Evolutionary conservation across 1,140 invertebrate genomes (phyloP), one percentile per base, ranked within the genome.

Genomic region (Psilanteris sp.): DNA sequence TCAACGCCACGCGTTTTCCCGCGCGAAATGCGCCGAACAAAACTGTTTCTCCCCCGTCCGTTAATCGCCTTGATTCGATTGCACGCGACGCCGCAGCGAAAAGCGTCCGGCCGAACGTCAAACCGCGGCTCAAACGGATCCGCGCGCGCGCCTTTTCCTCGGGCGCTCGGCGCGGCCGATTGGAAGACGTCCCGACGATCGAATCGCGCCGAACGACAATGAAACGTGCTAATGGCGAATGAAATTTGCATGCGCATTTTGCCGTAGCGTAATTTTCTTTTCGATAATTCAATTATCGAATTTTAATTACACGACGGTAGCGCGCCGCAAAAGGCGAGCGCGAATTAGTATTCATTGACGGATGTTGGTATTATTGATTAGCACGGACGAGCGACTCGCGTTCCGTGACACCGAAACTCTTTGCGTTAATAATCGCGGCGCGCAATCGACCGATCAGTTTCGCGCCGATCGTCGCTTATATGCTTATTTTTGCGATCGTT

Each of bases 271-370:
- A 46, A 64, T 67, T 46, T 44, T 57, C 37, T 52, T 46, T 61
- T 44, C n/a, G 43, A 76, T 62, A 62, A 76, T 68, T 68, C 27
- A 57, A 44, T 76, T 76, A 68, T 70, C 57, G 41, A 55, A 75
- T 76, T 68, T 67, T 57, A 62, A 61, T 75, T 55, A 57, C 39
- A 34, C 39, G 32, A 32, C 11, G 6, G 31, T 32, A 41, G 52
- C 68, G 10, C 7, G 32, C 37, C 41, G 41, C 32, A 59, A 64
- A 41, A 73, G 50, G 32, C 57, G 34, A 59, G 27, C 15, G 48
- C 59, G 26, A 54, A 61, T 67, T 74, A 54, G 46, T 46, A 67
- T 66, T 67, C 61, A 61, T 67, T 59, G 41, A 36, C 50, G 36
- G 54, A 50, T 55, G 62, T 62, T 62, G n/a, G 55, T 70, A 55